Percentiles rank a stretch among this genome's conserved stretches.
Evolutionary conservation across 2,888 invertebrate genomes (phyloP).

Genomic region (Dioctria linearis): DNA sequence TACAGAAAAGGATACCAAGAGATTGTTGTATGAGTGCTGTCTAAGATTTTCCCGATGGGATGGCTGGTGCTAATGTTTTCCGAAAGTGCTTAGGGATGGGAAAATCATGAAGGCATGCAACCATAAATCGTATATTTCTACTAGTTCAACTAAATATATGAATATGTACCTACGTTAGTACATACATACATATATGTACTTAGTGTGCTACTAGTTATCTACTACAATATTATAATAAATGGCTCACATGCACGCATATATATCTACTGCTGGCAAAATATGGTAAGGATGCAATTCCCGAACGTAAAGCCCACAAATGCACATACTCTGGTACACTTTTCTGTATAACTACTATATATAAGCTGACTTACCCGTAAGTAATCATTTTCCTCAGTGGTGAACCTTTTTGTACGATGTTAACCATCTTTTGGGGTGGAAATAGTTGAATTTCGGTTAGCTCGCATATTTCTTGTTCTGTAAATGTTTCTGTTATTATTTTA

Average conservation of each 20-base stretch:
- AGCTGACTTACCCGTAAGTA: slow-evolving; percentile 73
- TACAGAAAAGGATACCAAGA: slow-evolving; percentile 2
- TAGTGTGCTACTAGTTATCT: neutral
- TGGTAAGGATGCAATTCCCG: slow-evolving; percentile 33
- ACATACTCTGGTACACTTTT: neutral
- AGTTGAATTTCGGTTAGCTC: slow-evolving; percentile 75
- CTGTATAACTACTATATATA: neutral
- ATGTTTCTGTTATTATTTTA: slow-evolving; percentile 77
- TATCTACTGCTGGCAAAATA: slow-evolving; percentile 23
- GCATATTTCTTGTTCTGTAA: slow-evolving; percentile 78
- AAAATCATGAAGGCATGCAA: slow-evolving; percentile 55
- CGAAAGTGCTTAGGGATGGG: slow-evolving; percentile 32
- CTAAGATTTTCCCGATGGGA: slow-evolving; percentile 25
- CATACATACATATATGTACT: too few relatives aligned
- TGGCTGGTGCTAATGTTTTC: slow-evolving; percentile 42
- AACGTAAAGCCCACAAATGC: slow-evolving; percentile 28
- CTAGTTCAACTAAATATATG: slow-evolving; percentile 36
- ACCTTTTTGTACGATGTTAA: slow-evolving; percentile 71
- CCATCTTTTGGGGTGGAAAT: slow-evolving; percentile 72
- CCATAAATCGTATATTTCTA: slow-evolving; percentile 56
- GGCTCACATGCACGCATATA: slow-evolving; percentile 6
- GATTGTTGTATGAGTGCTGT: slow-evolving; percentile 25
- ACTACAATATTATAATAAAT: slow-evolving; percentile 35
- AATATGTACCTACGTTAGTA: neutral
- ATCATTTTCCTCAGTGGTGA: slow-evolving; percentile 78